Evolutionary conservation across 1,140 invertebrate species (phyloP).

Genomic region (Aphaenogaster floridana): DNA sequence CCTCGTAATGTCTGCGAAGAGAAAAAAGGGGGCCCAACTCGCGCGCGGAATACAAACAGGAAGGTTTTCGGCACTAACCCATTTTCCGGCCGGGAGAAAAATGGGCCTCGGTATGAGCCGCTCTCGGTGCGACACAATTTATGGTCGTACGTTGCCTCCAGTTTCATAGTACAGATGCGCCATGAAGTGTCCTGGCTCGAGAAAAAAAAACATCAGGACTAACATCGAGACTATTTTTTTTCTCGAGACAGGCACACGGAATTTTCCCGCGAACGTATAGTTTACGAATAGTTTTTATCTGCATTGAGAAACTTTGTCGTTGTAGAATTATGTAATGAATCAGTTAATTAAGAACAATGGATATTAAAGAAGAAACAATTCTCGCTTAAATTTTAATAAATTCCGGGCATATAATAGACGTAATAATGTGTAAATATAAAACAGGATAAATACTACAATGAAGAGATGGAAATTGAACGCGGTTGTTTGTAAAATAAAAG

Average conservation of each 20-base stretch:
- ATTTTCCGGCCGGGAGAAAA: constrained; percentile 63
- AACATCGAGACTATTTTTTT: background rate
- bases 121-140: constrained; percentile 66
- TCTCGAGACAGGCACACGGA: background rate
- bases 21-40: constrained; percentile 56
- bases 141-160: constrained; percentile 35
- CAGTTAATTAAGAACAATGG: background rate
- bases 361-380: background rate
- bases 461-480: background rate
- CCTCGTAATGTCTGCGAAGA: constrained; percentile 49
- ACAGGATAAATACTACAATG: constrained; percentile 9
- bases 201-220: constrained; percentile 30
- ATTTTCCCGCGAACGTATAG: background rate
- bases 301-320: background rate
- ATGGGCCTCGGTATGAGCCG: constrained; percentile 66
- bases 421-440: constrained; percentile 26
- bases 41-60: constrained; percentile 69
- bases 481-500: constrained; percentile 31
- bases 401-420: background rate
- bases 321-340: background rate
- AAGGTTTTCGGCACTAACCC: constrained; percentile 71
- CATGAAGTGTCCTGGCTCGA: background rate
- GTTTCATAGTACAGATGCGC: constrained; percentile 45
- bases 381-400: constrained; percentile 11
- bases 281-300: background rate